Evolutionary conservation across 2,888 invertebrate species (phyloP).

Genomic region (Pristionchus japonicus): DNA sequence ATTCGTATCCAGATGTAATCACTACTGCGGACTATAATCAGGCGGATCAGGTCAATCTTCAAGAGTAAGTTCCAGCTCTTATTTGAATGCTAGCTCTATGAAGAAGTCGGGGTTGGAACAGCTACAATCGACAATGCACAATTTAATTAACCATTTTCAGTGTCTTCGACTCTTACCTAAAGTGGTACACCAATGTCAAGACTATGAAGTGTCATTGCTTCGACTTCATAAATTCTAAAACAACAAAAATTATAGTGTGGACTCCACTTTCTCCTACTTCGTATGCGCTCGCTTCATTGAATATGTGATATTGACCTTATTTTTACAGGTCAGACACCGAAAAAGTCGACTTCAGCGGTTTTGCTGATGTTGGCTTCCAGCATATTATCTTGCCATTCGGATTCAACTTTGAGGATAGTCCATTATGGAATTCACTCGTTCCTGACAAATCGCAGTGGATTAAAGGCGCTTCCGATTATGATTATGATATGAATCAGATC

Average conservation of each 20-base stretch:
- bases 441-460: neutral
- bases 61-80: neutral
- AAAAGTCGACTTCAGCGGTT: neutral
- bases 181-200: neutral
- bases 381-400: slow-evolving; percentile 26
- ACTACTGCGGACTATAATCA: neutral
- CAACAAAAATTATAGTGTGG: neutral
- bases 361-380: neutral
- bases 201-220: slow-evolving; percentile 24
- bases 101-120: no score
- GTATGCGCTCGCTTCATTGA: neutral
- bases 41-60: neutral
- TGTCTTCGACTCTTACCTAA: neutral
- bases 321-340: neutral
- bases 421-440: neutral
- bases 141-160: neutral
- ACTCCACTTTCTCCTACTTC: neutral
- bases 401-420: slow-evolving; percentile 28
- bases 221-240: neutral
- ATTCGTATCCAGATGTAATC: neutral
- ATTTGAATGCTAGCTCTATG: neutral
- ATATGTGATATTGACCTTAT: neutral
- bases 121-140: no score
- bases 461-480: neutral
- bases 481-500: neutral